Conservation (phyloP, 1,140 invertebrate genomes). For the Diabrotica virgifera region DNA sequence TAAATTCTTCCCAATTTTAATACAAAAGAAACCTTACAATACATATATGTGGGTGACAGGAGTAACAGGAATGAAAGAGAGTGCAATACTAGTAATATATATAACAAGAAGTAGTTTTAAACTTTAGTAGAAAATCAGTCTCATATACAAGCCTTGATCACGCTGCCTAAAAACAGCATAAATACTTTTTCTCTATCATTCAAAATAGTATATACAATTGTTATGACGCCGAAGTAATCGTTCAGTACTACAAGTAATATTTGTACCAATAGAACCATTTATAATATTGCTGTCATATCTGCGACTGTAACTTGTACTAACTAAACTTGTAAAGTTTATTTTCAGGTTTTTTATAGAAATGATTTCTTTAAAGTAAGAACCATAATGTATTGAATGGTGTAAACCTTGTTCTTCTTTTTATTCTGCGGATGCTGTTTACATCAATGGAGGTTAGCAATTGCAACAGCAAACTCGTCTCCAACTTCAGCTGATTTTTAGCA, state of each 20-base stretch:
- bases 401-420: no score
- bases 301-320: background rate
- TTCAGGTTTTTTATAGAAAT: no score
- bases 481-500: no score
- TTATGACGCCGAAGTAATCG: background rate
- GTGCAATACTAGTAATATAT: conserved; percentile 27
- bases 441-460: no score
- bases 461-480: no score
- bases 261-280: background rate
- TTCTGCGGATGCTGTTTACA: no score
- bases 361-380: no score
- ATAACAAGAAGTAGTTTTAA: conserved; percentile 28
- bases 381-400: no score
- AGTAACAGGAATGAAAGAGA: conserved; percentile 10
- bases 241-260: no score
- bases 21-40: background rate
- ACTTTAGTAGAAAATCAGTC: conserved; percentile 48
- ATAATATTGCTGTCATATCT: background rate
- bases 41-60: background rate
- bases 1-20: background rate
- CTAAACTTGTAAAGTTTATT: background rate
- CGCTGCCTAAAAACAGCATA: conserved; percentile 20
- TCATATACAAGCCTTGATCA: conserved; percentile 44
- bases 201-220: conserved; percentile 13
- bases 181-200: conserved; percentile 7